Evolutionary conservation across 2,888 invertebrate species (phyloP), one percentile per base, ranked within the genome.

Genomic region (Mesorhabditis spiculigera): DNA sequence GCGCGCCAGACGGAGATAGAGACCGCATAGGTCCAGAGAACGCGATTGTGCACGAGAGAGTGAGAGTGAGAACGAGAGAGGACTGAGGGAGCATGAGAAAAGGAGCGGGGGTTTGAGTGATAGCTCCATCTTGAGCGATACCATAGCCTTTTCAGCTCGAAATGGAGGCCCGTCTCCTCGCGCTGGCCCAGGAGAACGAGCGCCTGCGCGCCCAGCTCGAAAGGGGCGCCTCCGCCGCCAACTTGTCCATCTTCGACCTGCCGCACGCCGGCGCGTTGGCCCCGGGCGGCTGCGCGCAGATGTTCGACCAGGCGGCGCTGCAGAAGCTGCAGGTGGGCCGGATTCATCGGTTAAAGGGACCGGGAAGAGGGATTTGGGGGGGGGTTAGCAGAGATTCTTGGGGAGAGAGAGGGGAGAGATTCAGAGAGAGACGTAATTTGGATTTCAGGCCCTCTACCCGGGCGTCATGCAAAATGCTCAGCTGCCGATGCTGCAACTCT

Each of bases 151-250:
- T 50, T n/a, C 58, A 50, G 58, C 10, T 50, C 58, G 58, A 50
- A 2, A 89, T 97, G 73, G 96, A 96, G 86, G 93, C 93, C 81
- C 90, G 94, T 65, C 94, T 97, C 45, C 91, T 94, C 70, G 94
- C 95, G 87, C 89, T 98, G 69, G 94, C 93, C 77, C 93, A 94
- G 87, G 96, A 96, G 87, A 97, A 96, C 87, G 93, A 94, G 86
- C 92, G 94, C 65, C 90, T 97, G 3, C 93, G 94, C 86, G 93
- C 93, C 4, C 95, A 96, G 85, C 89, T 97, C 71, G 78, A 78
- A 45, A 70, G 66, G 16, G 68, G 74, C n/a, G 45, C 50, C 10
- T 16, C 67, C 10, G 58, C 58, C 10, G 43, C 10, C 16, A 16
- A 41, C 5, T 5, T 68, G 8, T 50, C 58, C n/a, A n/a, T 50